These are phyloP conservation scores for Toxostoma redivivum DNA, from an alignment of 2,113 vertebrate genomes.

Conservation along the genomic window DNA sequence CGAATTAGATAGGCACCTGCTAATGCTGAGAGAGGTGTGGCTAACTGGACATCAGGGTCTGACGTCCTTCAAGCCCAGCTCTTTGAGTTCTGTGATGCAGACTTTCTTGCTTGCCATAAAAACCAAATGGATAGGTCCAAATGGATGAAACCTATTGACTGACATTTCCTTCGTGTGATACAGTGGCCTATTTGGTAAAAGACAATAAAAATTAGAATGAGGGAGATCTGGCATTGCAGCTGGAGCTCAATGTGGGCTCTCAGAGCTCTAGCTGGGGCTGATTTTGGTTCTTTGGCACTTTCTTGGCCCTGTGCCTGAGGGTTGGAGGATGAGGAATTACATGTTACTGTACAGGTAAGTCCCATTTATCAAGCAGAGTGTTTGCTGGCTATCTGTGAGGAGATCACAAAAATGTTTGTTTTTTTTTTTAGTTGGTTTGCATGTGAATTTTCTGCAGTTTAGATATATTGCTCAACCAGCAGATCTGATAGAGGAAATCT, in stretches of 20 bases:
- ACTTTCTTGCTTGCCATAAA: neutral
- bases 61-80: neutral
- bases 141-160: neutral
- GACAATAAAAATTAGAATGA: neutral
- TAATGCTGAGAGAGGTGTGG: neutral
- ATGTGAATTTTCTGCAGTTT: constrained; percentile 35
- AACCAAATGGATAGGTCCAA: neutral
- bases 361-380: neutral
- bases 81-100: neutral
- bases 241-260: neutral
- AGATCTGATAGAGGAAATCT: constrained; percentile 50
- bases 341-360: neutral
- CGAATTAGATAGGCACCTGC: neutral
- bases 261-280: neutral
- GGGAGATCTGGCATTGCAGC: rapidly evolving
- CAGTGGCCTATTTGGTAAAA: neutral
- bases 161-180: neutral
- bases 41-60: neutral
- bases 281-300: neutral
- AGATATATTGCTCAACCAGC: constrained; percentile 1
- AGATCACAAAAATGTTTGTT: neutral
- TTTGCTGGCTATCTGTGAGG: neutral
- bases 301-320: neutral
- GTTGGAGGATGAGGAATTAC: neutral
- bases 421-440: constrained; percentile 21